Evolutionary conservation across 2,888 invertebrate genomes (phyloP).

Genomic region (Odontomyia ornata): DNA sequence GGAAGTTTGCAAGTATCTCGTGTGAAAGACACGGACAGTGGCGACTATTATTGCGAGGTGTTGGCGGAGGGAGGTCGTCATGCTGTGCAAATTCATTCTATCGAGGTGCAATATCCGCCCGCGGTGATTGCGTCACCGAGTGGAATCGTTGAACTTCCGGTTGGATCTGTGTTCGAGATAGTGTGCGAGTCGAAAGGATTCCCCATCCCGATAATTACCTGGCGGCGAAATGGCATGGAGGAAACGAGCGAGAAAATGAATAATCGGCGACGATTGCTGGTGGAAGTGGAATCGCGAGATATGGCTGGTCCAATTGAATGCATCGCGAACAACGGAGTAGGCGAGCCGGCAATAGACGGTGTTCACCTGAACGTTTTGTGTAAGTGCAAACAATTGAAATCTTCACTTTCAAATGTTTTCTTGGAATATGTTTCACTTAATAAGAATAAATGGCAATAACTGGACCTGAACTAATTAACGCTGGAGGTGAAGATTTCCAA

Average conservation of each 20-base stretch:
- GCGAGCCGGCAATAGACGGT: conserved; percentile 73
- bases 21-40: conserved; percentile 66
- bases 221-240: conserved; percentile 65
- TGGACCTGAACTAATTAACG: no score
- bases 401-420: not conserved
- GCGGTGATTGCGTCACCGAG: conserved; percentile 74
- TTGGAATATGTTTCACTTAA: not conserved
- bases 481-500: no score
- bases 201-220: conserved; percentile 76
- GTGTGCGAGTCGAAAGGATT: conserved; percentile 77
- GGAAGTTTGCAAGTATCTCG: conserved; percentile 73
- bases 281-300: conserved; percentile 67
- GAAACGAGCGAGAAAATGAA: conserved; percentile 54
- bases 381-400: conserved; percentile 63
- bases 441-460: no score
- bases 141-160: conserved; percentile 75
- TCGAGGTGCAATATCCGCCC: conserved; percentile 81
- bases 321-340: conserved; percentile 77
- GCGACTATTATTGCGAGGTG: conserved; percentile 68
- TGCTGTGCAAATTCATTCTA: conserved; percentile 73
- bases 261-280: conserved; percentile 58
- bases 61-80: conserved; percentile 56
- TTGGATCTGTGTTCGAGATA: conserved; percentile 79
- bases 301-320: conserved; percentile 80
- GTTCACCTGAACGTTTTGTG: conserved; percentile 78